Base-by-base conservation (phyloP, 2,797 vertebrate species). In the Malurus splendens region DNA sequence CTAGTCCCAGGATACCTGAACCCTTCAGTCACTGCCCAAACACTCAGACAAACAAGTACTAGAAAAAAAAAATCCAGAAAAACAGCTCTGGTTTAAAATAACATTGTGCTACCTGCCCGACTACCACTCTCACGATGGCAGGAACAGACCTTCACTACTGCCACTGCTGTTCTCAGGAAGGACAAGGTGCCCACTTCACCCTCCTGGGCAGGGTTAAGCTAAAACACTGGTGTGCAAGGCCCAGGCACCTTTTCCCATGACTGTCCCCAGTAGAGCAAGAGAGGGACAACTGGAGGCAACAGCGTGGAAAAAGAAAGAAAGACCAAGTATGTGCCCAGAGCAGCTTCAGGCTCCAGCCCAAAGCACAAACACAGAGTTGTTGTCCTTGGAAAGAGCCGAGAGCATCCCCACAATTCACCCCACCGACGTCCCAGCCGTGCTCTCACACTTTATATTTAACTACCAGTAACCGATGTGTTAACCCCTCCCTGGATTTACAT, bases 121-220 rank as follows among this genome's bases (percentile, higher is more conserved):
- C 75, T 65, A 30, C 2, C 0, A 2, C 4, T 6, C 15, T 56
- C 57, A 42, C 0, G 0, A 28, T 4, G 27, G 54, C 41, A 70
- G 18, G 2, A 82, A 10, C 9, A 62, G 60, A 28, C 23, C 64
- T 86, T 79, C 25, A 62, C 6, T 18, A 15, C 20, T 44, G 38
- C 4, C 28, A 44, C 16, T 80, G 59, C 42, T 78, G 24, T 28
- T 72, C 42, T 60, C 8, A 55, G 73, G 28, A 67, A 39, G 14
- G 36, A 82, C 44, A 57, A 57, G 5, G 23, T 32, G 13, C 52
- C 56, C 47, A 59, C 3, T 18, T 66, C 1, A 0, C 27, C n/a
- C 28, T 73, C 41, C 56, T 62, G 33, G 32, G 36, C 1, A 2
- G 38, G 6, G 10, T 23, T 68, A 51, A 30, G 23, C 18, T 54